These are phyloP conservation scores for Momotus momota DNA, from an alignment of 2,797 vertebrate genomes.

Conservation along the genomic window DNA sequence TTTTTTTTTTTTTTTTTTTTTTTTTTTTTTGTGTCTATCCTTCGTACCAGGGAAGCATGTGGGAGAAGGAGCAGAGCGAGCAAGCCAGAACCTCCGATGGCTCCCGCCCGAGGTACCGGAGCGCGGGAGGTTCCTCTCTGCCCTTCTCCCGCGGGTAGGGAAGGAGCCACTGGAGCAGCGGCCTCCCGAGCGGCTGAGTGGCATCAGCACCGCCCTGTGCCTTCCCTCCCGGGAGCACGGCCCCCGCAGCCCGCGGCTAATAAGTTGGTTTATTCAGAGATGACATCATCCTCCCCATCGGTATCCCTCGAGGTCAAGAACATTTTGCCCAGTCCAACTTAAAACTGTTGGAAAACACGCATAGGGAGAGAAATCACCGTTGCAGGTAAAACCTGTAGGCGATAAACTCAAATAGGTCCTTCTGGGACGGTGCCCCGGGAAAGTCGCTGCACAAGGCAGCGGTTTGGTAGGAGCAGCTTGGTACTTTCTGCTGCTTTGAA, in stretches of 20 bases:
- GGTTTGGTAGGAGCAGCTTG: background rate
- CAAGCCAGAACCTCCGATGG: background rate
- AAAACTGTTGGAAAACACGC: background rate
- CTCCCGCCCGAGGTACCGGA: accelerated
- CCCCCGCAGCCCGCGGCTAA: background rate
- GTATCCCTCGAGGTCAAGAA: background rate
- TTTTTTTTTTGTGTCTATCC: background rate
- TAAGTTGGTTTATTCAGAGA: background rate
- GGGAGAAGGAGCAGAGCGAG: background rate
- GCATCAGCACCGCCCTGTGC: background rate
- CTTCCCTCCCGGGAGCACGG: background rate
- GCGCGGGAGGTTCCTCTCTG: accelerated
- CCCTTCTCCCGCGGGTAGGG: background rate
- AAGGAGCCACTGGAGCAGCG: background rate
- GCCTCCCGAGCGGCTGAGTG: background rate
- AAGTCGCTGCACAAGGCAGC: accelerated
- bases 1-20: no score
- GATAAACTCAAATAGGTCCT: background rate
- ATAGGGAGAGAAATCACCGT: background rate
- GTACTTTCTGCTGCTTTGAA: background rate
- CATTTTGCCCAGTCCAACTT: background rate
- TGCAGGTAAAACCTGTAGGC: background rate
- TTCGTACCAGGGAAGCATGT: background rate
- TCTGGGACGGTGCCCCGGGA: background rate
- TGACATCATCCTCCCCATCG: background rate